Evolutionary conservation across 2,888 invertebrate species (phyloP), one percentile per base, ranked within the genome.

Genomic region (Megastigmus dorsalis): DNA sequence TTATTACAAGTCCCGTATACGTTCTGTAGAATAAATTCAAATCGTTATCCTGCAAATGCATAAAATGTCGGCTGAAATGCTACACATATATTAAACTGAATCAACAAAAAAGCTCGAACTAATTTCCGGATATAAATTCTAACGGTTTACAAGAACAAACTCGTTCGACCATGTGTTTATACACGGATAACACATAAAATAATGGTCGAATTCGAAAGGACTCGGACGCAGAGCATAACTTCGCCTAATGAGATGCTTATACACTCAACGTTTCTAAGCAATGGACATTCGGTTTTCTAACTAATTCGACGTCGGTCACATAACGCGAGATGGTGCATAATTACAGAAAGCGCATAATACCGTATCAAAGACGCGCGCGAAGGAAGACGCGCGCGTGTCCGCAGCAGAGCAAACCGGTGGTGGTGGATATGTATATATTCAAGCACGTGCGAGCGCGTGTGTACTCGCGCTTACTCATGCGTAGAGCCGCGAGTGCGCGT

Each of bases 371-470:
- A 7, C 48, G 7, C n/a, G 20, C 50, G 50, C 26, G 13, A 13
- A 15, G 23, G 6, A 23, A 5, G 13, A 9, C n/a, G 43, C 30
- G 41, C 38, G 43, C 43, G 33, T 3, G 7, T 18, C 4, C 6
- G 7, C 38, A 38, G 18, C n/a, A 9, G 3, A 1, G 36, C 10
- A 20, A 20, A 36, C 26, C n/a, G n/a, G 45, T 26, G 43, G n/a
- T n/a, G 15, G 3, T 33, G 50, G 26, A 38, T 45, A 15, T 36
- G 71, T 71, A 57, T 59, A 74, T 75, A 76, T 73, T 75, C 72
- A 65, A 57, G 68, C 69, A 77, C 76, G 18, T 10, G 9, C 9
- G 48, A 33, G 18, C 59, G 23, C 72, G 52, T n/a, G 59, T 48
- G 48, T 2, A 15, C 13, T 23, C 54, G 52, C 9, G 52, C 77